A percentile compares a stretch with the other conserved stretches of the same genome.
Conservation (phyloP, 2,113 vertebrate genomes). For the Pandion haliaetus region DNA sequence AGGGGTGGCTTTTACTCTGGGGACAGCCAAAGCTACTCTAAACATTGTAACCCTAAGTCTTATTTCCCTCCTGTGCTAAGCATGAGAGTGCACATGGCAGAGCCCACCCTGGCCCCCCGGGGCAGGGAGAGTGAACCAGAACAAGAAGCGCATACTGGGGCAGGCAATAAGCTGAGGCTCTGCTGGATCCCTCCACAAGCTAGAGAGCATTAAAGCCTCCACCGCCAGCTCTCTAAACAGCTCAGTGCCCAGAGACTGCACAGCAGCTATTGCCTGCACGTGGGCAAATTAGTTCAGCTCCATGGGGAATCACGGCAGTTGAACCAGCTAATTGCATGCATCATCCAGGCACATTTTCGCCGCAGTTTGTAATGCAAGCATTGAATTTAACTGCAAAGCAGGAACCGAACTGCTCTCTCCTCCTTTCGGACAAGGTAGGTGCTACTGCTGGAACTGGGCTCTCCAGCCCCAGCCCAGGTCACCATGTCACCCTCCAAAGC, state of each 20-base stretch:
- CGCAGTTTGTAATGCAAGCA: background rate
- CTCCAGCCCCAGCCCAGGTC: background rate
- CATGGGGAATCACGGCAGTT: background rate
- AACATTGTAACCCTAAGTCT: background rate
- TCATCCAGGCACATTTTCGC: background rate
- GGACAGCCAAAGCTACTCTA: background rate
- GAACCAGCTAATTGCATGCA: background rate
- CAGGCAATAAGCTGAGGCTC: background rate
- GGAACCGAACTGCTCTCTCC: background rate
- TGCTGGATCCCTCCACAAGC: background rate
- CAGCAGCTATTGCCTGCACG: background rate
- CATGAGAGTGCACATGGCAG: background rate
- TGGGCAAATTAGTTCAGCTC: background rate
- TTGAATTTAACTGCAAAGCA: background rate
- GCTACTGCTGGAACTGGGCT: background rate
- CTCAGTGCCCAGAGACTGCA: background rate
- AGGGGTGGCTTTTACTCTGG: background rate
- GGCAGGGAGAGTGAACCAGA: background rate
- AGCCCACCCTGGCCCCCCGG: fast-evolving
- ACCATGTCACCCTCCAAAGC: background rate
- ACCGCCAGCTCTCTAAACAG: background rate
- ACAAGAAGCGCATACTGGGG: background rate
- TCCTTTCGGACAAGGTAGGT: background rate
- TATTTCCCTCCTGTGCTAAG: background rate
- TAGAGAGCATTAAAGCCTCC: background rate